Conservation (phyloP, 2,797 vertebrate species). For the Chelon auratus region DNA sequence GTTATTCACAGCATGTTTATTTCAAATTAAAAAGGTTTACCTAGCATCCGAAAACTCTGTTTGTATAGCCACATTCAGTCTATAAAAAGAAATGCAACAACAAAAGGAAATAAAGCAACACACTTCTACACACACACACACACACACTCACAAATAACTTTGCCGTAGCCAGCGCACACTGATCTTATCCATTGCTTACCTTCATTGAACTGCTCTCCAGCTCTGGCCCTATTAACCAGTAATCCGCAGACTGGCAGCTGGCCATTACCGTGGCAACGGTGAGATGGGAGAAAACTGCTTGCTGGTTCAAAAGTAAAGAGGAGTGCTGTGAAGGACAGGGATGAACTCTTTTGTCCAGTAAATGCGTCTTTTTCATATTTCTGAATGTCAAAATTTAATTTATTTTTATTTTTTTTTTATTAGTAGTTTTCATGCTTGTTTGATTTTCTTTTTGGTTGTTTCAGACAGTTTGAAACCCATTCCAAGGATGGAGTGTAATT, state of each 20-base stretch:
- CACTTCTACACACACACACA: constrained; percentile 8
- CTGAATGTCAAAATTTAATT: constrained; percentile 31
- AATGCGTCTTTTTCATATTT: constrained; percentile 73
- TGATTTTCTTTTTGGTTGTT: constrained; percentile 34
- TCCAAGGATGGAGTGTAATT: constrained; percentile 58
- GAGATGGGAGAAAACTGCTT: constrained; percentile 78
- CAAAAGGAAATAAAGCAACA: constrained; percentile 17
- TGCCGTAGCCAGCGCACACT: constrained; percentile 50
- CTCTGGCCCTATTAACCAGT: constrained; percentile 84
- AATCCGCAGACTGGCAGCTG: constrained; percentile 84
- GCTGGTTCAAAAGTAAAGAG: constrained; percentile 84
- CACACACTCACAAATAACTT: constrained; percentile 28
- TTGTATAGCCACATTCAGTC: not conserved
- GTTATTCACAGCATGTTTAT: constrained; percentile 18
- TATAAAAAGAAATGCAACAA: constrained; percentile 17
- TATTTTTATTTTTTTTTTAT: constrained; percentile 39
- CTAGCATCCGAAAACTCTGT: not conserved
- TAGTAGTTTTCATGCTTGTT: not conserved
- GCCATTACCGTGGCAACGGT: constrained; percentile 86
- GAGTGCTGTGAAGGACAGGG: constrained; percentile 77
- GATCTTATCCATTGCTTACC: constrained; percentile 79
- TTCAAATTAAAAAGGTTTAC: constrained; percentile 17
- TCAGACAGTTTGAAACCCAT: constrained; percentile 33
- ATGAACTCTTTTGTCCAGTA: constrained; percentile 65
- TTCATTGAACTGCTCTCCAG: constrained; percentile 84